These are phyloP conservation scores for Latrodectus geometricus DNA, from an alignment of 1,140 invertebrate species.

Conservation along the genomic window DNA sequence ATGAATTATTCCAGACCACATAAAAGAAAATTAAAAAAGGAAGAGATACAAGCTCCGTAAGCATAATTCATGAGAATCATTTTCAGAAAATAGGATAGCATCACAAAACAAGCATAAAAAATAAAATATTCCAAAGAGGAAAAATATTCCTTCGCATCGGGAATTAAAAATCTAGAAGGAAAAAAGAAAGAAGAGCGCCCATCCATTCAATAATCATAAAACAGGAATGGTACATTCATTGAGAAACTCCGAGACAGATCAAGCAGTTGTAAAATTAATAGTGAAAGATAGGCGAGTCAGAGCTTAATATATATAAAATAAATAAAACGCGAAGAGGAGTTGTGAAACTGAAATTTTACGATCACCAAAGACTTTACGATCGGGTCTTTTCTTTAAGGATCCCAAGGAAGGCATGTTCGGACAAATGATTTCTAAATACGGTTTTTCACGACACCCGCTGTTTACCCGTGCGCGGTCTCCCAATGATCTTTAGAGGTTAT, in stretches of 20 bases:
- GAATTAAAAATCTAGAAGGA: background rate
- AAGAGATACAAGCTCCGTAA: no score
- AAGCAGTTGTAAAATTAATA: constrained; percentile 55
- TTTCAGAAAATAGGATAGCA: constrained; percentile 2
- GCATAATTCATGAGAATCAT: constrained; percentile 30
- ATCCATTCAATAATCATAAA: constrained; percentile 42
- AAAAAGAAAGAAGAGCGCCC: background rate
- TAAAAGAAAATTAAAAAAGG: no score
- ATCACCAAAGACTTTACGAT: constrained; percentile 47
- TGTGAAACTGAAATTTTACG: constrained; percentile 60
- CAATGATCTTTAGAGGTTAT: constrained; percentile 36
- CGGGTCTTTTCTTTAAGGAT: constrained; percentile 45
- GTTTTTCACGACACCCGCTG: constrained; percentile 46
- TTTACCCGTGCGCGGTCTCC: constrained; percentile 14
- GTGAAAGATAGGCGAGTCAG: constrained; percentile 35
- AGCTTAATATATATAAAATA: constrained; percentile 34
- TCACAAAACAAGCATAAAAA: constrained; percentile 8
- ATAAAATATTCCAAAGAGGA: constrained; percentile 43
- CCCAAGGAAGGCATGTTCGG: constrained; percentile 44
- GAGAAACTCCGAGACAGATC: constrained; percentile 38
- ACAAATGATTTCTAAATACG: constrained; percentile 61
- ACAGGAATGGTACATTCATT: background rate
- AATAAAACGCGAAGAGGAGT: constrained; percentile 9
- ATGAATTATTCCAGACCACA: no score
- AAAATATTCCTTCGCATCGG: constrained; percentile 42